These are phyloP conservation scores for Anolis apletophallus DNA, from an alignment of 2,797 vertebrate genomes.

Conservation along the genomic window DNA sequence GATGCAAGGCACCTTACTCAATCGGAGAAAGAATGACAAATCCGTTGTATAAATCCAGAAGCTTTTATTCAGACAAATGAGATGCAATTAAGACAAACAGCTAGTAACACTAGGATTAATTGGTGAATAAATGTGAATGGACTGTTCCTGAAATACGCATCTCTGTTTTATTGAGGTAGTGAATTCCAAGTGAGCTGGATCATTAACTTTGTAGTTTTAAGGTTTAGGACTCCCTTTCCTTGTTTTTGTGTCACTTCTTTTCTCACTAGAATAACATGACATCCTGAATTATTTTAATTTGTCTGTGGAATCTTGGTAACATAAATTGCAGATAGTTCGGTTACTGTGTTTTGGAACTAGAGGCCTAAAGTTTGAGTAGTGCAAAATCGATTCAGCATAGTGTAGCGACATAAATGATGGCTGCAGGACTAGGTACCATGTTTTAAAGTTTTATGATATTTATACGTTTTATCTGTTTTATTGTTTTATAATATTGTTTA, in stretches of 20 bases:
- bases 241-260: background rate
- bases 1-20: background rate
- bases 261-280: slow-evolving; percentile 12
- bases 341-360: background rate
- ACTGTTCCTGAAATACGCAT: background rate
- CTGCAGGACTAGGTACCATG: too few species aligned
- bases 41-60: background rate
- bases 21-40: background rate
- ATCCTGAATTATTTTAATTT: background rate
- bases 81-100: background rate
- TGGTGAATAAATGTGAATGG: background rate
- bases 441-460: too few species aligned
- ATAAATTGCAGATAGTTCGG: background rate
- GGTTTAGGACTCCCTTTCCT: too few species aligned
- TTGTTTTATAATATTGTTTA: too few species aligned
- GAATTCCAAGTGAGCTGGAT: background rate
- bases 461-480: too few species aligned
- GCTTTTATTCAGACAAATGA: background rate
- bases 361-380: background rate
- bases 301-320: background rate
- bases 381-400: too few species aligned
- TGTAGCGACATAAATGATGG: too few species aligned
- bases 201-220: slow-evolving; percentile 5
- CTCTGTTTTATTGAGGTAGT: background rate
- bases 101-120: background rate